Conservation (phyloP, 1,140 invertebrate species). For the Drosophila rufa region DNA sequence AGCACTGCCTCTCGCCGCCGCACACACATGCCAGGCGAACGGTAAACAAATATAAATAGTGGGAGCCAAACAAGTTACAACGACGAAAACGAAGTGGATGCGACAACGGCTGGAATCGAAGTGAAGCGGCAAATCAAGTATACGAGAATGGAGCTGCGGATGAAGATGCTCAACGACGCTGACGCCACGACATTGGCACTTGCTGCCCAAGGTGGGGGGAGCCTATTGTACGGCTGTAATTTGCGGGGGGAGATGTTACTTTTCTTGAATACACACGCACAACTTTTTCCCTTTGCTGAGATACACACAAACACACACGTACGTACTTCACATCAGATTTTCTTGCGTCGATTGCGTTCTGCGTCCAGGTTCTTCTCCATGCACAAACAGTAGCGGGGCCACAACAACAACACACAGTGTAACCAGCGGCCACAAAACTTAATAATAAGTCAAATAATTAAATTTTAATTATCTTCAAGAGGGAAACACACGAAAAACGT, state of each 20-base stretch:
- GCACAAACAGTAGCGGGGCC: conserved; percentile 5
- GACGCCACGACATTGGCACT: conserved; percentile 52
- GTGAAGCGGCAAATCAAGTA: conserved; percentile 79
- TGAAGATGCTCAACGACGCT: conserved; percentile 67
- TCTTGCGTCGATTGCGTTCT: conserved; percentile 60
- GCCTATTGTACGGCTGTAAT: conserved; percentile 23
- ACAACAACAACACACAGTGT: conserved; percentile 32
- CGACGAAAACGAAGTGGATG: conserved; percentile 47
- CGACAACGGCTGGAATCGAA: conserved; percentile 68
- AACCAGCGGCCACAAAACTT: conserved; percentile 61
- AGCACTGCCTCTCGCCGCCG: conserved; percentile 18
- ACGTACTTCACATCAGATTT: conserved; percentile 66
- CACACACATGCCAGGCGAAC: conserved; percentile 25
- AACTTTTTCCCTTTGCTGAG: conserved; percentile 68
- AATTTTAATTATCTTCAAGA: conserved; percentile 78
- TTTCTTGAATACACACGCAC: conserved; percentile 77
- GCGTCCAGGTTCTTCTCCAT: conserved; percentile 46
- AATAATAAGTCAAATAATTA: conserved; percentile 83
- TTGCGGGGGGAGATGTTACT: conserved; percentile 62
- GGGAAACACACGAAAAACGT: conserved; percentile 75
- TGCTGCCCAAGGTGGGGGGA: conserved; percentile 30
- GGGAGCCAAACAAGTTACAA: conserved; percentile 50
- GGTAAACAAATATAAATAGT: conserved; percentile 72
- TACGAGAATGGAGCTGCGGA: conserved; percentile 71
- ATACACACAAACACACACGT: conserved; percentile 55